A percentile compares a stretch with the other conserved stretches of the same genome.
These are phyloP conservation scores for Ips nitidus DNA, from an alignment of 1,140 invertebrate genomes.

Conservation along the genomic window DNA sequence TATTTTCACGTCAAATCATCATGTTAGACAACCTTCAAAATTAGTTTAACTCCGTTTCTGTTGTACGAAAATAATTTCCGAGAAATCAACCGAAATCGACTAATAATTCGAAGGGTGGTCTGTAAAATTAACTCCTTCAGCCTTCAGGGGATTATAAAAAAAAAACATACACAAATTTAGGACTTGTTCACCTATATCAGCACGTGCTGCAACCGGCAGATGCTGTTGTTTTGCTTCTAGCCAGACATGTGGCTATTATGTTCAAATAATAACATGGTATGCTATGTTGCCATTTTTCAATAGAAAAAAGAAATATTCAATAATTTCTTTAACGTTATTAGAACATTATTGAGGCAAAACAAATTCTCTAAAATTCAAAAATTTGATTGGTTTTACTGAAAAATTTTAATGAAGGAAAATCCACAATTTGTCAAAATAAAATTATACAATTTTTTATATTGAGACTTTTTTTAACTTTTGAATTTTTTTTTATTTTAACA, in stretches of 20 bases:
- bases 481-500: too few species aligned
- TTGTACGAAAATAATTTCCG: background rate
- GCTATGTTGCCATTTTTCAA: conserved; percentile 1
- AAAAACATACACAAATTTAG: conserved; percentile 15
- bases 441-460: too few species aligned
- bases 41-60: conserved; percentile 5
- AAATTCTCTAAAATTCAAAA: too few species aligned
- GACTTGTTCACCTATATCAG: conserved; percentile 38
- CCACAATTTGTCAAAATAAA: too few species aligned
- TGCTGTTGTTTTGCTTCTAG: conserved; percentile 26
- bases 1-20: too few species aligned
- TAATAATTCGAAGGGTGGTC: background rate
- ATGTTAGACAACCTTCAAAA: too few species aligned
- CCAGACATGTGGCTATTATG: conserved; percentile 24
- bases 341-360: too few species aligned
- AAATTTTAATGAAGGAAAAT: too few species aligned
- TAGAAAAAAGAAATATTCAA: background rate
- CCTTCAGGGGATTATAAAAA: conserved; percentile 23
- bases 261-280: background rate
- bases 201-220: conserved; percentile 31
- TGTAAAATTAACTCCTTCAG: conserved; percentile 29
- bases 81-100: conserved; percentile 13
- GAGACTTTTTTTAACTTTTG: too few species aligned
- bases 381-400: too few species aligned
- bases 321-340: too few species aligned